Percentiles rank a stretch among this genome's conserved stretches.
phyloP scores from a whole-genome alignment of 1,140 invertebrate genomes.

The Drosophila rufa region DNA sequence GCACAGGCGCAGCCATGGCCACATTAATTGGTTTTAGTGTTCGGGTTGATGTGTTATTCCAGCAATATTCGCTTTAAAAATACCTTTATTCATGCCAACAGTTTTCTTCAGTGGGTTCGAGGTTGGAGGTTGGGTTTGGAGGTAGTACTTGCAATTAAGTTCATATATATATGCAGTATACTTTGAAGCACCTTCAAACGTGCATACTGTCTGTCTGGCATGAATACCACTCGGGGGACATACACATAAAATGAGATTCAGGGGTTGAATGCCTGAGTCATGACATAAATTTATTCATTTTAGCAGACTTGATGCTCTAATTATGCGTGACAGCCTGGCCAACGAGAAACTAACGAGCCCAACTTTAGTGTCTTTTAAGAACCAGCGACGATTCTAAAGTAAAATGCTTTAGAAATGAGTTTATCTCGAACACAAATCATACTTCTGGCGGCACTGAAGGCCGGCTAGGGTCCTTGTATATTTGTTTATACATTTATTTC shows the following conservation, averaged over 20 bases:
- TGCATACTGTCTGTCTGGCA: conserved; percentile 14
- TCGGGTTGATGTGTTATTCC: background rate
- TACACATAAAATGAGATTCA: conserved; percentile 28
- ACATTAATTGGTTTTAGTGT: background rate
- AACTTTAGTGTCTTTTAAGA: conserved; percentile 6
- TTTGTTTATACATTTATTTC: background rate
- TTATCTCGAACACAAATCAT: conserved; percentile 3
- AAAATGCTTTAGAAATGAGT: conserved; percentile 1
- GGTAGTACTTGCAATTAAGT: conserved; percentile 21
- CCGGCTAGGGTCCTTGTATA: background rate
- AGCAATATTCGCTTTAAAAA: background rate
- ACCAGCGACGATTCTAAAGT: background rate
- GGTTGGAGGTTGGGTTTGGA: background rate
- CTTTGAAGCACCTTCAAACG: conserved; percentile 12
- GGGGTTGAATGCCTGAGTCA: conserved; percentile 47
- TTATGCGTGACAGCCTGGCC: conserved; percentile 52
- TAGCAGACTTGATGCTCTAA: conserved; percentile 68
- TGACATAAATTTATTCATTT: conserved; percentile 70
- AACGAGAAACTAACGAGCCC: conserved; percentile 9
- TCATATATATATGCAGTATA: conserved; percentile 1
- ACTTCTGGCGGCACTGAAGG: background rate
- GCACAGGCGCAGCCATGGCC: too few relatives aligned
- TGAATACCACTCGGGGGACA: conserved; percentile 20
- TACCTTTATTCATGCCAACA: background rate
- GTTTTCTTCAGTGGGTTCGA: background rate